phyloP scores from a whole-genome alignment of 2,113 vertebrate genomes.

The Lutjanus erythropterus region DNA sequence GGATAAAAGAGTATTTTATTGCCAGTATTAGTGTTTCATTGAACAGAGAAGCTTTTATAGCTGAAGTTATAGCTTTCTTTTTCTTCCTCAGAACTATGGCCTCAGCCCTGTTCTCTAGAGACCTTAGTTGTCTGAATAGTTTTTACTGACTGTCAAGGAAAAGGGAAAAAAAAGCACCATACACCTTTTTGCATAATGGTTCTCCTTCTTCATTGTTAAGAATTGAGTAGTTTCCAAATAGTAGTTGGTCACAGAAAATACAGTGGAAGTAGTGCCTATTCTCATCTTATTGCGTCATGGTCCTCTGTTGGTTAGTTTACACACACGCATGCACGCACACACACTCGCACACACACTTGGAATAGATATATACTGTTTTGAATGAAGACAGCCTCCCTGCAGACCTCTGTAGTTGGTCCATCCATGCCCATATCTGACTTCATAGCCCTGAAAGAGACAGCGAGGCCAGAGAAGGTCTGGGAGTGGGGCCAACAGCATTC shows the following conservation, averaged over 20 bases:
- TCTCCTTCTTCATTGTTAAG: not conserved
- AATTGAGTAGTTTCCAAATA: no score
- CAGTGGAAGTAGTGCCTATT: not conserved
- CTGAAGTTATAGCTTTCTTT: not conserved
- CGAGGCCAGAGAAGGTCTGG: conserved; percentile 63
- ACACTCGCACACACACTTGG: not conserved
- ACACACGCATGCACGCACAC: not conserved
- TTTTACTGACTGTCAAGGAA: not conserved
- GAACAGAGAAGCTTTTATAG: not conserved
- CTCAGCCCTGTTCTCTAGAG: not conserved
- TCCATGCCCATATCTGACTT: conserved; percentile 40
- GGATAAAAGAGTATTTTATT: not conserved
- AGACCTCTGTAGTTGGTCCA: conserved; percentile 9
- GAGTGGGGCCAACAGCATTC: conserved; percentile 67
- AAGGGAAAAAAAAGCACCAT: not conserved
- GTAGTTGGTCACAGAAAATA: not conserved
- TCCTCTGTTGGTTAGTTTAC: not conserved
- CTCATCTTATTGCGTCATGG: not conserved
- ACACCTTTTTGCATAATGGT: not conserved
- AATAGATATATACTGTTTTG: not conserved
- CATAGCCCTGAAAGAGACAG: conserved; percentile 32
- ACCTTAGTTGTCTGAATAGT: not conserved
- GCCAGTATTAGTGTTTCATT: not conserved
- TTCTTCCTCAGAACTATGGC: not conserved
- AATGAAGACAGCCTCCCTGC: conserved; percentile 5